These are phyloP conservation scores for Tromatobia lineatoria DNA, from an alignment of 2,888 invertebrate species.

Conservation along the genomic window DNA sequence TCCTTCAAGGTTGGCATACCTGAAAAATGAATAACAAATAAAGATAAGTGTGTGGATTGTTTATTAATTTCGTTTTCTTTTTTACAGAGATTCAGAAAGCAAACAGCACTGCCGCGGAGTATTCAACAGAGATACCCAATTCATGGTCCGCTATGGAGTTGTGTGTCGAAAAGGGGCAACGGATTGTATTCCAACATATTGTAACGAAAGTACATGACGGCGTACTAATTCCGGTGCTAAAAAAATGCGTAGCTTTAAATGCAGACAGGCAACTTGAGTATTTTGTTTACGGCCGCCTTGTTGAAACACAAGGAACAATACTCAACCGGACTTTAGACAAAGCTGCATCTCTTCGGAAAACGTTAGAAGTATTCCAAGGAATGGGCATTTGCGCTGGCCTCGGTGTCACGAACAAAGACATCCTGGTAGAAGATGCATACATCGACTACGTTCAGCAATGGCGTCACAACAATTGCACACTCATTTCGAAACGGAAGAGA, in stretches of 20 bases:
- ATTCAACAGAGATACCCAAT: background rate
- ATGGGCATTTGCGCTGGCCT: slow-evolving; percentile 26
- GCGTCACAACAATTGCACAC: slow-evolving; percentile 15
- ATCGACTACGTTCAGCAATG: slow-evolving; percentile 27
- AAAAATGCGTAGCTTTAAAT: slow-evolving; percentile 32
- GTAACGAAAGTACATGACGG: background rate
- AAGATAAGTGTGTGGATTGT: background rate
- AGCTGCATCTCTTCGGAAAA: background rate
- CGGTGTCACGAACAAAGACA: slow-evolving; percentile 2
- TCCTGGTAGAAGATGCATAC: slow-evolving; percentile 10
- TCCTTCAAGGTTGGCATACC: background rate
- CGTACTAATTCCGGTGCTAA: slow-evolving; percentile 18
- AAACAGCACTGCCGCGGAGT: background rate
- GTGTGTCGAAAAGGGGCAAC: background rate
- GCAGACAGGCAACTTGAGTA: slow-evolving; percentile 18
- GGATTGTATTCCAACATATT: slow-evolving; percentile 2
- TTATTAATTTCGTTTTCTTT: background rate
- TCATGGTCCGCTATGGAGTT: background rate
- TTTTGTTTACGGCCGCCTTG: slow-evolving; percentile 31
- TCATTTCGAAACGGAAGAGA: slow-evolving; percentile 30
- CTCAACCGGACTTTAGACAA: slow-evolving; percentile 1
- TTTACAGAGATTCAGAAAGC: background rate
- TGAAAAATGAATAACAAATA: background rate
- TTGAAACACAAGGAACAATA: background rate
- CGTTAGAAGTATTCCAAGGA: slow-evolving; percentile 14